These are phyloP conservation scores for Argyresthia goedartella DNA, from an alignment of 2,888 invertebrate species.

Conservation along the genomic window DNA sequence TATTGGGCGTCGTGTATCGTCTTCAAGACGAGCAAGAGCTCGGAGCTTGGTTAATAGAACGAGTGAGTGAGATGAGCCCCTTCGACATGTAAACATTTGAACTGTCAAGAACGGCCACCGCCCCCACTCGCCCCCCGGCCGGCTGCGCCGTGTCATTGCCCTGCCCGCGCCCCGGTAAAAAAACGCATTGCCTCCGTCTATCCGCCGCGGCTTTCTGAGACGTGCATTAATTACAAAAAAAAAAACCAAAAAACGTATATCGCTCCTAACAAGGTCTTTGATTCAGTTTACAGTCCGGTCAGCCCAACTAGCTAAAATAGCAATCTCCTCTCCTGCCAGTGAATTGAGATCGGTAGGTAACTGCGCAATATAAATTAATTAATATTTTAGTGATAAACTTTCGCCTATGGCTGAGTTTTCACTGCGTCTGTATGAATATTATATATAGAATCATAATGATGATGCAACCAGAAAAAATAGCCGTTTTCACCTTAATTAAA, in stretches of 20 bases:
- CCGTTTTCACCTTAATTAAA: background rate
- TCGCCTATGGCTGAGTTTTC: too few relatives aligned
- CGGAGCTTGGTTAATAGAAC: slow-evolving; percentile 21
- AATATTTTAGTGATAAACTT: slow-evolving; percentile 10
- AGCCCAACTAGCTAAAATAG: too few relatives aligned
- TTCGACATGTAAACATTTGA: slow-evolving; percentile 64
- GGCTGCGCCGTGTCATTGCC: slow-evolving; percentile 55
- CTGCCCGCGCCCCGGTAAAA: slow-evolving; percentile 63
- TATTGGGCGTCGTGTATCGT: background rate
- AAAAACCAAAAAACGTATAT: background rate
- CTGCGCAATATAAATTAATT: slow-evolving; percentile 4
- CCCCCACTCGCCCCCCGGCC: slow-evolving; percentile 23
- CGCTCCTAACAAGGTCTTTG: background rate
- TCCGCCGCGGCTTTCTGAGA: slow-evolving; percentile 31
- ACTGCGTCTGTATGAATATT: too few relatives aligned
- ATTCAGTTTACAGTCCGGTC: background rate
- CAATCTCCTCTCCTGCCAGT: too few relatives aligned
- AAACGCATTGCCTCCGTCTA: slow-evolving; percentile 61
- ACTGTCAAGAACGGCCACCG: slow-evolving; percentile 71
- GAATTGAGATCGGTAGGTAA: slow-evolving; percentile 2
- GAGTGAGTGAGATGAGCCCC: slow-evolving; percentile 40
- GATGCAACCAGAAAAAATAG: background rate
- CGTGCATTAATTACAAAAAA: slow-evolving; percentile 32
- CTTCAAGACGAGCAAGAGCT: slow-evolving; percentile 9
- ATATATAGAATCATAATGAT: background rate